Conservation (phyloP, 2,888 invertebrate genomes). For the Coecobrya sp. region DNA sequence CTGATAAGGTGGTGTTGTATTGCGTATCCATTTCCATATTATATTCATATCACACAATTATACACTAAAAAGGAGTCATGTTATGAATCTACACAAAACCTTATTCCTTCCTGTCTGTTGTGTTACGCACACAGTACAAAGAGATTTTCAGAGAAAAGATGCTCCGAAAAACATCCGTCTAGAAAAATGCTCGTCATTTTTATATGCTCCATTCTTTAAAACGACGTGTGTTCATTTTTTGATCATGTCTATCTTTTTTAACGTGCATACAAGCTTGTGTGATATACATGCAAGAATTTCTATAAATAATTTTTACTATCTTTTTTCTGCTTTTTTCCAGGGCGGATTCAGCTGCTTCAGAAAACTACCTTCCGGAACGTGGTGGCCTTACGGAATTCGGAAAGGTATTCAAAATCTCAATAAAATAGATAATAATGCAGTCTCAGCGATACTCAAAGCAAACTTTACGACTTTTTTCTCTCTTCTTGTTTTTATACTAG, state of each 20-base stretch:
- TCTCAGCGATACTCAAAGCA: conserved; percentile 75
- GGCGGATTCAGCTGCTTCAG: conserved; percentile 86
- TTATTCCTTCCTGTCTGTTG: conserved; percentile 16
- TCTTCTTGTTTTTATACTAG: conserved; percentile 30
- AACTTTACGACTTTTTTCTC: conserved; percentile 75
- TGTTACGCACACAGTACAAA: background rate
- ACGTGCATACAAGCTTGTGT: background rate
- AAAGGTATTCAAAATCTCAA: conserved; percentile 84
- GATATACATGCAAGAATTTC: background rate
- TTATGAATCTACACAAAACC: background rate
- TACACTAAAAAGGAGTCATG: background rate
- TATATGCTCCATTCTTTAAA: conserved; percentile 68
- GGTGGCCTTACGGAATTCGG: conserved; percentile 86
- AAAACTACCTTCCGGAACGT: conserved; percentile 86
- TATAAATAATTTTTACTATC: background rate
- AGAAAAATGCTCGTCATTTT: conserved; percentile 72
- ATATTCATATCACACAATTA: conserved; percentile 15
- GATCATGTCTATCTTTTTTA: conserved; percentile 23
- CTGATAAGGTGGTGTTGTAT: conserved; percentile 2
- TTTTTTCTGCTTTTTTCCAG: conserved; percentile 76
- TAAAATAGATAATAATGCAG: conserved; percentile 80
- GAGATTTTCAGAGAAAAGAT: background rate
- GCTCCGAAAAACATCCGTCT: conserved; percentile 50
- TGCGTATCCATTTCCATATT: too few species aligned
- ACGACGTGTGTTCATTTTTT: conserved; percentile 58